A percentile compares a stretch with the other conserved stretches of the same genome.
These are phyloP conservation scores for Carettochelys insculpta DNA, from an alignment of 2,113 vertebrate genomes.

Conservation along the genomic window DNA sequence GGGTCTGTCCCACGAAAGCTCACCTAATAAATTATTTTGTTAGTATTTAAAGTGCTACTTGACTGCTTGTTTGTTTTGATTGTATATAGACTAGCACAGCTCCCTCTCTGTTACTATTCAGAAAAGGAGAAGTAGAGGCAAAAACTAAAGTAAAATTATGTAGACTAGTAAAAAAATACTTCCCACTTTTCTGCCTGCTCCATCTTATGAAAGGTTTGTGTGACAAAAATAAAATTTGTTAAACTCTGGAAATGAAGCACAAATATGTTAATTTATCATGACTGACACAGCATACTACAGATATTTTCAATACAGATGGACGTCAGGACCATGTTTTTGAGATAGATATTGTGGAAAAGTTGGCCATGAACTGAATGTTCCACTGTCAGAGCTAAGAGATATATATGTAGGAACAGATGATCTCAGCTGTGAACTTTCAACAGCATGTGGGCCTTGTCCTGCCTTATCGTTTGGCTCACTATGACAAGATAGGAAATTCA, in stretches of 20 bases:
- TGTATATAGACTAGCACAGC: too few relatives aligned
- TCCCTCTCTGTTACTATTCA: too few relatives aligned
- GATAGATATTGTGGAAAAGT: background rate
- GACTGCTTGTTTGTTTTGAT: too few relatives aligned
- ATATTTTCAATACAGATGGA: accelerated
- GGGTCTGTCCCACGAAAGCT: too few relatives aligned
- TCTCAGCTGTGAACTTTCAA: background rate
- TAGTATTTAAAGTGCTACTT: too few relatives aligned
- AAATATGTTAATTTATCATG: background rate
- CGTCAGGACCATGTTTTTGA: accelerated
- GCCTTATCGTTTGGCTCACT: background rate
- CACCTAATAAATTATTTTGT: too few relatives aligned
- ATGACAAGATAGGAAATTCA: background rate
- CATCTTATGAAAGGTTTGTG: background rate
- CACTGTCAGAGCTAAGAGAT: background rate
- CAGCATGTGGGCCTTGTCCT: background rate
- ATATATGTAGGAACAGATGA: background rate
- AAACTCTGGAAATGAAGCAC: background rate
- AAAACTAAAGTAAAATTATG: background rate
- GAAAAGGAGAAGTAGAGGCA: background rate
- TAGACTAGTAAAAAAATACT: background rate
- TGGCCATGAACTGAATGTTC: background rate
- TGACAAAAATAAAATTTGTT: background rate
- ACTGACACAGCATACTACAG: background rate
- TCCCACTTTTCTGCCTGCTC: background rate